Evolutionary conservation across 2,888 invertebrate species (phyloP).

Genomic region (Antheraea yamamai): DNA sequence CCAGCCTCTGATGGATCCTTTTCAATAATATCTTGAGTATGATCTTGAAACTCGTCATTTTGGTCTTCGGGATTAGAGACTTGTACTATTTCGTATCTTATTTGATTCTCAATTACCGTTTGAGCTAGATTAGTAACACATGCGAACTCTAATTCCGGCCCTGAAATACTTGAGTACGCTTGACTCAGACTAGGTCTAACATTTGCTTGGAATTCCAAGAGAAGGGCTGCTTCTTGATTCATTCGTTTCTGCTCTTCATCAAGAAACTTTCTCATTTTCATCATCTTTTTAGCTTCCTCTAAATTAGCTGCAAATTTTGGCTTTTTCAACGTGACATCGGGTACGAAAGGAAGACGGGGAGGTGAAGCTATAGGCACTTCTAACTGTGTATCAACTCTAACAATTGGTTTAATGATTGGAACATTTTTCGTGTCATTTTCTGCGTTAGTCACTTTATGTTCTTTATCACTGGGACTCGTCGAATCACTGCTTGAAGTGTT

Average conservation of each 20-base stretch:
- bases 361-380: conserved; percentile 63
- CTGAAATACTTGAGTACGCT: conserved; percentile 74
- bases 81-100: conserved; percentile 23
- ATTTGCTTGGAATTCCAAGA: conserved; percentile 76
- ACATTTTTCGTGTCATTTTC: conserved; percentile 35
- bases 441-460: conserved; percentile 44
- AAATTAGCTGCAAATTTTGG: conserved; percentile 87
- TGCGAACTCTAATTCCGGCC: conserved; percentile 76
- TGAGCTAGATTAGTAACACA: conserved; percentile 47
- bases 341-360: conserved; percentile 66
- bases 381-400: conserved; percentile 67
- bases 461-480: conserved; percentile 78
- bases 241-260: conserved; percentile 83
- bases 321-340: conserved; percentile 82
- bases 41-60: conserved; percentile 1
- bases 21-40: conserved; percentile 23
- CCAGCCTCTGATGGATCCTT: conserved; percentile 7
- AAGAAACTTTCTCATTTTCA: conserved; percentile 85
- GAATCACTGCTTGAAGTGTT: conserved; percentile 75
- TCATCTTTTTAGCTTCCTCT: conserved; percentile 84
- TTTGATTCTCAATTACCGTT: conserved; percentile 18
- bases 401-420: conserved; percentile 48
- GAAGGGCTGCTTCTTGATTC: conserved; percentile 75
- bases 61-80: not conserved
- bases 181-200: conserved; percentile 75